A percentile compares a stretch with the other conserved stretches of the same genome.
Conservation (phyloP, 1,140 invertebrate species). For the Eubasilissa regina region DNA sequence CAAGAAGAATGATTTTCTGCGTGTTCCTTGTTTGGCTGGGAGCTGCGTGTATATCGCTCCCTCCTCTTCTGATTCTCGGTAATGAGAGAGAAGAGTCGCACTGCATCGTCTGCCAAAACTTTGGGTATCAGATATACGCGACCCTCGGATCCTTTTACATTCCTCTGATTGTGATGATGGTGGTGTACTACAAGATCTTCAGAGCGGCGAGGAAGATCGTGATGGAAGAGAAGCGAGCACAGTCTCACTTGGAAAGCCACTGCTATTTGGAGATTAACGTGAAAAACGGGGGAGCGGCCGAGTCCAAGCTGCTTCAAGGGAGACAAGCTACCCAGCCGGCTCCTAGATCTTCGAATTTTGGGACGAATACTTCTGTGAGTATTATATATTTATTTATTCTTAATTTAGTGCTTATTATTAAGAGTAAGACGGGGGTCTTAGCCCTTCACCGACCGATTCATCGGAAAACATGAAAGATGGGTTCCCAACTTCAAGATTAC, state of each 20-base stretch:
- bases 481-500: too few species aligned
- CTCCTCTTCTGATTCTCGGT: conserved; percentile 89
- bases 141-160: conserved; percentile 93
- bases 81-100: conserved; percentile 87
- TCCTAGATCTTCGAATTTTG: conserved; percentile 72
- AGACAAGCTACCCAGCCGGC: conserved; percentile 68
- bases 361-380: conserved; percentile 78
- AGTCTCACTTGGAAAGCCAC: conserved; percentile 85
- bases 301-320: conserved; percentile 74
- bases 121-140: conserved; percentile 92
- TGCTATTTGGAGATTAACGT: conserved; percentile 82
- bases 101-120: conserved; percentile 89
- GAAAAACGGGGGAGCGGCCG: conserved; percentile 79
- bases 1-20: conserved; percentile 86
- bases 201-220: conserved; percentile 87
- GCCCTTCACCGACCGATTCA: too few species aligned
- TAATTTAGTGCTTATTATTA: background rate
- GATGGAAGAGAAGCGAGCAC: conserved; percentile 87
- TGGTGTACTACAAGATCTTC: conserved; percentile 94
- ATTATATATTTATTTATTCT: background rate
- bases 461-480: too few species aligned
- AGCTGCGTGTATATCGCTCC: conserved; percentile 90
- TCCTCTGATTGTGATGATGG: conserved; percentile 90
- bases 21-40: conserved; percentile 92
- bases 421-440: too few species aligned